Percentiles rank a stretch among this genome's conserved stretches.
Evolutionary conservation across 2,797 vertebrate species (phyloP).

Genomic region (Spinibarbus caldwelli): DNA sequence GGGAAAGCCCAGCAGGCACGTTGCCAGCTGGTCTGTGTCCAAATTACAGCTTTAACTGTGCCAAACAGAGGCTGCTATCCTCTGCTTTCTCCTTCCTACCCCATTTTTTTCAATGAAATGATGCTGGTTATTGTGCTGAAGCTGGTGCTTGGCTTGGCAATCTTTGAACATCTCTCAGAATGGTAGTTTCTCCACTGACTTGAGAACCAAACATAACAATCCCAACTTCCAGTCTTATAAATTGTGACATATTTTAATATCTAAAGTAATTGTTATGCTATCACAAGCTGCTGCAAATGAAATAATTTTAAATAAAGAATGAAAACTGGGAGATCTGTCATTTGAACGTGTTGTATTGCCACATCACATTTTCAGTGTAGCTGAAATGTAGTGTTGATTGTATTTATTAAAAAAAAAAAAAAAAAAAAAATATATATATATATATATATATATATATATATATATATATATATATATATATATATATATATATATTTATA

Average conservation of each 20-base stretch:
- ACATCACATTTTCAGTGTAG: background rate
- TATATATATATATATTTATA: too few species aligned
- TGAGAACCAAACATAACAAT: slow-evolving; percentile 1
- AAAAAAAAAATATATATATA: too few species aligned
- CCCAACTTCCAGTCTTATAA: background rate
- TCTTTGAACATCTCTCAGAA: too few species aligned
- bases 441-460: too few species aligned
- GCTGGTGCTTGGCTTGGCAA: background rate
- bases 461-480: too few species aligned
- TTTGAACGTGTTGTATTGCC: background rate
- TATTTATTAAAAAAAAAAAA: background rate
- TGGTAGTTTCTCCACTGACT: background rate
- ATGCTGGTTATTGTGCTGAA: background rate
- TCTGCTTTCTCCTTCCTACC: slow-evolving; percentile 41
- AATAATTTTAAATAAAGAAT: background rate
- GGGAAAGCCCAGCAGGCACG: slow-evolving; percentile 56
- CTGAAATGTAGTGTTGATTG: background rate
- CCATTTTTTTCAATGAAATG: slow-evolving; percentile 16
- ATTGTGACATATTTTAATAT: background rate
- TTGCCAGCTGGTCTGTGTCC: slow-evolving; percentile 70
- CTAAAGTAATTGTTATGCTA: background rate
- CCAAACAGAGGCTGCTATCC: slow-evolving; percentile 67
- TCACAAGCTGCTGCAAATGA: background rate
- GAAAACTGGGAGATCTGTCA: background rate
- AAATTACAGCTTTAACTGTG: slow-evolving; percentile 71